Evolutionary conservation across 2,113 vertebrate genomes (phyloP), one percentile per base, ranked within the genome.

Genomic region (Seriola aureovittata): DNA sequence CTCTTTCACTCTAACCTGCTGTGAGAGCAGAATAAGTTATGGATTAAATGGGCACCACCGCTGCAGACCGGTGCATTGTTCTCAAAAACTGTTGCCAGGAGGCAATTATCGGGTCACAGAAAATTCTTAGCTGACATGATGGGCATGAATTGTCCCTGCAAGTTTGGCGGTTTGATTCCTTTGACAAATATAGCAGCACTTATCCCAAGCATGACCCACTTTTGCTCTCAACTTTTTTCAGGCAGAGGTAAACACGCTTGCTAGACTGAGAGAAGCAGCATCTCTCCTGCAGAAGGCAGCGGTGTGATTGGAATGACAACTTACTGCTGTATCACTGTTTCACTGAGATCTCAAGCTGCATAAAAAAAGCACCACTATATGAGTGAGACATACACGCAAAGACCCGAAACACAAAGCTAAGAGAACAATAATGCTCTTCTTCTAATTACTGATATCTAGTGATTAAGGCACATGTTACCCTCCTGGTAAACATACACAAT

Each of bases 201-300:
- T 84, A 89, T 85, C 84, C 72, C 60, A 71, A 80, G 75, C 71
- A 59, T 89, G 93, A 90, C 92, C 89, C 87, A 93, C 74, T 94
- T 93, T 74, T 83, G 32, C 85, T 63, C 75, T 88, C 76, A 85
- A 84, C 82, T 85, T 91, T 88, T 73, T 87, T 85, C 70, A 87
- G 64, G 85, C 67, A 60, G 82, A 81, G 54, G 90, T 87, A 90
- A 86, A 90, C 71, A 88, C 7, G 11, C 12, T 74, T 70, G 59
- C 59, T 7, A 42, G 57, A 63, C 60, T 71, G 36, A 59, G 80
- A 82, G 34, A 46, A 40, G 64, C 50, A 38, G 62, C 71, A 8
- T 40, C 38, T 72, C 62, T 58, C 25, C 86, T 70, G 66, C 80
- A 83, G 82, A 34, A 64, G 72, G 67, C 80, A 42, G 80, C 23